A percentile compares a stretch with the other conserved stretches of the same genome.
Evolutionary conservation across 2,113 vertebrate species (phyloP).

Genomic region (Cinclus mexicanus): DNA sequence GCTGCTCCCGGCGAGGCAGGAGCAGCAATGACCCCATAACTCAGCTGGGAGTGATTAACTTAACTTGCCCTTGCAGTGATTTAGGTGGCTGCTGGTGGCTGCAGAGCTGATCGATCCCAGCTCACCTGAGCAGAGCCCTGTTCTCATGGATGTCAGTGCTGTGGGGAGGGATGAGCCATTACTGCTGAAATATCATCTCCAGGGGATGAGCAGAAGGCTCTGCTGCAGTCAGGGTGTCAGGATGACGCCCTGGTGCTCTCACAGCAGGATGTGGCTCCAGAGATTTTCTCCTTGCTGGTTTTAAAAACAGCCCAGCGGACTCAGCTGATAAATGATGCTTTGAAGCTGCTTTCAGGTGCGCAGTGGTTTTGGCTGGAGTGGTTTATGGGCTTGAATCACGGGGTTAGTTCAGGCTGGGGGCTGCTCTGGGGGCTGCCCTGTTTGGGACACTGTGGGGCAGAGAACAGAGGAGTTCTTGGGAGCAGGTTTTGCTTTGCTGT

Average conservation of each 20-base stretch:
- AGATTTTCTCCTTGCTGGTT: background rate
- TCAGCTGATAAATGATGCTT: background rate
- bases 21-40: constrained; percentile 11
- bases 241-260: background rate
- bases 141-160: constrained; percentile 53
- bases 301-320: background rate
- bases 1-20: constrained; percentile 10
- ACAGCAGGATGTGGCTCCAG: background rate
- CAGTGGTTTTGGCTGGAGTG: background rate
- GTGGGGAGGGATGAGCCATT: constrained; percentile 48
- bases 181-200: background rate
- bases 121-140: constrained; percentile 49
- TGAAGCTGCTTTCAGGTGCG: background rate
- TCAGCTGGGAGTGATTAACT: background rate
- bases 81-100: constrained; percentile 46
- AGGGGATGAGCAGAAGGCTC: constrained; percentile 48
- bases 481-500: background rate
- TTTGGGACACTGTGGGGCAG: too few relatives aligned
- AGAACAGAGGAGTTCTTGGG: background rate
- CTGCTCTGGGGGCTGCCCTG: background rate
- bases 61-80: background rate
- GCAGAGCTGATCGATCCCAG: constrained; percentile 64
- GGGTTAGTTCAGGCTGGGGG: background rate
- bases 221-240: background rate
- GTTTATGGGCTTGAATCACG: background rate